phyloP scores from a whole-genome alignment of 2,797 vertebrate genomes.

The Brachyalestes nurse region DNA sequence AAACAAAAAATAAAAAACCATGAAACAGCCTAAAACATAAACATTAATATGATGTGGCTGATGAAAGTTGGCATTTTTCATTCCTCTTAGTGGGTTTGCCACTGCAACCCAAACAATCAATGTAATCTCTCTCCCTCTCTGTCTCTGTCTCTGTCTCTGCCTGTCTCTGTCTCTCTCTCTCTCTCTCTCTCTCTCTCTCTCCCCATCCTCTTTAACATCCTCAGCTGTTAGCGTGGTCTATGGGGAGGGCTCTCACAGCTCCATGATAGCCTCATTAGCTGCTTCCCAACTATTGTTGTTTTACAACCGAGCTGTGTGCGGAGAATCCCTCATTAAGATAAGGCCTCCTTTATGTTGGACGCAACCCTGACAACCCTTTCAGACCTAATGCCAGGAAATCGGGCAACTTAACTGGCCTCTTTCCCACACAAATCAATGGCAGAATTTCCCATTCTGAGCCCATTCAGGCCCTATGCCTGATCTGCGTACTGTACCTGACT shows the following conservation, averaged over 20 bases:
- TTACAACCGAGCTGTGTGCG: slow-evolving; percentile 85
- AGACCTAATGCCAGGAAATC: slow-evolving; percentile 72
- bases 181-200: slow-evolving; percentile 72
- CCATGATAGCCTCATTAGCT: slow-evolving; percentile 87
- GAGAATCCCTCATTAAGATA: slow-evolving; percentile 87
- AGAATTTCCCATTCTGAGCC: slow-evolving; percentile 32
- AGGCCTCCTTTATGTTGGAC: slow-evolving; percentile 73
- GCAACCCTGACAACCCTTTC: slow-evolving; percentile 74
- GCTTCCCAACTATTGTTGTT: slow-evolving; percentile 85
- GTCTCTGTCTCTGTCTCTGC: slow-evolving; percentile 60
- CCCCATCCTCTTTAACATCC: no score
- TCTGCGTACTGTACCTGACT: slow-evolving; percentile 36
- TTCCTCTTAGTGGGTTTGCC: slow-evolving; percentile 73
- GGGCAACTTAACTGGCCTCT: slow-evolving; percentile 69
- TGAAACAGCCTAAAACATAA: slow-evolving; percentile 68
- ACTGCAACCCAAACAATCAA: slow-evolving; percentile 77
- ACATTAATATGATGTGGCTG: slow-evolving; percentile 76
- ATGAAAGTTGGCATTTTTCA: slow-evolving; percentile 77
- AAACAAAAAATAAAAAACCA: slow-evolving; percentile 65
- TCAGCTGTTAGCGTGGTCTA: slow-evolving; percentile 75
- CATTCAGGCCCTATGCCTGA: not conserved
- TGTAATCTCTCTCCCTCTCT: slow-evolving; percentile 68
- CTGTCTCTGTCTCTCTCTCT: slow-evolving; percentile 53
- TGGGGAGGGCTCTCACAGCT: slow-evolving; percentile 78
- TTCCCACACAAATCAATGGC: slow-evolving; percentile 78